Conservation (phyloP, 2,113 vertebrate genomes). For the Dicaeum eximium region DNA sequence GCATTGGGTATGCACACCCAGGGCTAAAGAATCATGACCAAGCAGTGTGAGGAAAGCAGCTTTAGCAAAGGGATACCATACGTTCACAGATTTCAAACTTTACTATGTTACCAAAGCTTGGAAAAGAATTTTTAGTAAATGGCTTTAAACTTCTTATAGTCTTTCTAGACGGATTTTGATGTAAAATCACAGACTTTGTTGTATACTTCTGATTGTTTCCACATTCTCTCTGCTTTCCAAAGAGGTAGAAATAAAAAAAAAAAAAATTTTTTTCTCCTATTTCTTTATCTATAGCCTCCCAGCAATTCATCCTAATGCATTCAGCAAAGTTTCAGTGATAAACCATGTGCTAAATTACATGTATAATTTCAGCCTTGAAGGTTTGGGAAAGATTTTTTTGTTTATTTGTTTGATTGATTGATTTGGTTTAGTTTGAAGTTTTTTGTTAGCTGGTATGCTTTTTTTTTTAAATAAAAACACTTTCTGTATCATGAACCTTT, state of each 20-base stretch:
- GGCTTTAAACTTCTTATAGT: background rate
- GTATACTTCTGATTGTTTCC: background rate
- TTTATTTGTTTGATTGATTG: background rate
- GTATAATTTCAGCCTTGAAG: background rate
- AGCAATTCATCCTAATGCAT: background rate
- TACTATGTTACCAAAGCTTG: background rate
- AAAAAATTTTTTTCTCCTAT: background rate
- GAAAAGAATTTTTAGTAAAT: background rate
- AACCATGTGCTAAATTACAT: background rate
- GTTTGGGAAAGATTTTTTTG: background rate
- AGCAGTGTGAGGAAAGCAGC: background rate
- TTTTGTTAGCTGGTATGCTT: background rate
- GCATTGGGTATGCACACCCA: background rate
- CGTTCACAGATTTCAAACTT: background rate
- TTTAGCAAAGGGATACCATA: background rate
- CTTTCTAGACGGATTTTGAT: background rate
- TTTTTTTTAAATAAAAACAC: background rate
- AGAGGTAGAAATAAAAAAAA: background rate
- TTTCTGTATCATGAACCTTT: background rate
- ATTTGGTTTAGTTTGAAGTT: background rate
- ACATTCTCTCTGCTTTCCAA: background rate
- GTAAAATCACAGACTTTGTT: background rate
- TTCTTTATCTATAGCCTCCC: background rate
- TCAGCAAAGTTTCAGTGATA: background rate
- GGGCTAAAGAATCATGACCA: background rate